A percentile compares a stretch with the other conserved stretches of the same genome.
Conservation (phyloP, 2,888 invertebrate genomes). For the Pteria penguin region DNA sequence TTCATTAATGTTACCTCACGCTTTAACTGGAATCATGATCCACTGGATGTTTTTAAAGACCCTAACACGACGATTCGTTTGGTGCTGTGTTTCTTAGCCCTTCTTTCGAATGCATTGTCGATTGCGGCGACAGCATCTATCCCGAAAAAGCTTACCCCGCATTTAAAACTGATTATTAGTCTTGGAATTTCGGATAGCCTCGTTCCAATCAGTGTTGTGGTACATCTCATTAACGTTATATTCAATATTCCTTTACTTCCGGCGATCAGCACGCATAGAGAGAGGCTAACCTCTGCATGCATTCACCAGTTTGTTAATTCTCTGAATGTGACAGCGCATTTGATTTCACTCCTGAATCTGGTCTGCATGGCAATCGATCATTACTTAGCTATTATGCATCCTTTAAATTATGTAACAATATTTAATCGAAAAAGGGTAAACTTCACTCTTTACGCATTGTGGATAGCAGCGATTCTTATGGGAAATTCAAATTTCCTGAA, state of each 20-base stretch:
- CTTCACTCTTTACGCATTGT: not conserved
- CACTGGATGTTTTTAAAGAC: not conserved
- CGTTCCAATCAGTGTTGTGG: constrained; percentile 1
- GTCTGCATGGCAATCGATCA: constrained; percentile 18
- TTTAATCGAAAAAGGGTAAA: not conserved
- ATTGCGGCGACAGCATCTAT: constrained; percentile 3
- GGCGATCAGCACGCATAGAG: not conserved
- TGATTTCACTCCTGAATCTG: constrained; percentile 15
- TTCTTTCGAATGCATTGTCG: not conserved
- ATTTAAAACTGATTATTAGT: constrained; percentile 10
- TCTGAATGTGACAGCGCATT: constrained; percentile 11
- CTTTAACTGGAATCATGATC: not conserved
- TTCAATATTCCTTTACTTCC: not conserved
- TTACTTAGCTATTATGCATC: constrained; percentile 17
- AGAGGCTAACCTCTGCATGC: constrained; percentile 7
- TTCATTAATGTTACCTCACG: no score
- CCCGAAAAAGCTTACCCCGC: constrained; percentile 2
- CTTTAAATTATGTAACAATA: not conserved
- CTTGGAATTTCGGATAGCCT: constrained; percentile 10
- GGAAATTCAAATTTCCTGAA: constrained; percentile 19
- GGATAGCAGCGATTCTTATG: constrained; percentile 4
- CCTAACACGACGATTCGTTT: not conserved
- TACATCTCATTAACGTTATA: constrained; percentile 4
- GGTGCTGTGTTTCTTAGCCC: not conserved
- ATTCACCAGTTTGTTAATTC: not conserved